Conservation (phyloP, 2,113 vertebrate species). For the Cryptoleucopteryx plumbea region DNA sequence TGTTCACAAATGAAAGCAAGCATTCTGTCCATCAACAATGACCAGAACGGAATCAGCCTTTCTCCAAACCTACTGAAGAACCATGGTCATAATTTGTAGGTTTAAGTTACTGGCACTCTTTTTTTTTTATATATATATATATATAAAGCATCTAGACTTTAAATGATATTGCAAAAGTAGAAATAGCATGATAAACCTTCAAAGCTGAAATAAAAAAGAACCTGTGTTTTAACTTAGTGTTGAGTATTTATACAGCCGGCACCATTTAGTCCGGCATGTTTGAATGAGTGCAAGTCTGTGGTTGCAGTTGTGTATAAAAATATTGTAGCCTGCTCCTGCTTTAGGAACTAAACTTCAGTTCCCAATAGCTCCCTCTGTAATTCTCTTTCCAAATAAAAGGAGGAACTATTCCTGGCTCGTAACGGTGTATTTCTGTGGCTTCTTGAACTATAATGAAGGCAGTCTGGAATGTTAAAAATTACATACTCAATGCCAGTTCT, state of each 20-base stretch:
- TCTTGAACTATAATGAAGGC: conserved; percentile 72
- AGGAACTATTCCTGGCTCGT: conserved; percentile 80
- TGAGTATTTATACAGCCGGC: conserved; percentile 85
- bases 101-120: neutral
- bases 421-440: conserved; percentile 81
- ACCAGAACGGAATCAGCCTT: neutral
- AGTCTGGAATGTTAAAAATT: conserved; percentile 76
- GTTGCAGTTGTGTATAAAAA: conserved; percentile 77
- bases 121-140: too few relatives aligned
- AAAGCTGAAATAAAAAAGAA: conserved; percentile 77
- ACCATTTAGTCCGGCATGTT: conserved; percentile 75
- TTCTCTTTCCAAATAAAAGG: conserved; percentile 86
- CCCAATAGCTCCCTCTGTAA: conserved; percentile 75
- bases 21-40: neutral
- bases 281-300: conserved; percentile 69
- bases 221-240: conserved; percentile 73
- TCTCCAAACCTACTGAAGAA: neutral
- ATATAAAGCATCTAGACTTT: conserved; percentile 35
- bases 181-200: conserved; percentile 74
- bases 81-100: conserved; percentile 51
- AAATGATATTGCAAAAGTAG: conserved; percentile 70
- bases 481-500: conserved; percentile 51
- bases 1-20: neutral
- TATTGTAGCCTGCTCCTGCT: conserved; percentile 67
- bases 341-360: conserved; percentile 63